Evolutionary conservation across 2,888 invertebrate genomes (phyloP).

Genomic region (Cerceris rybyensis): DNA sequence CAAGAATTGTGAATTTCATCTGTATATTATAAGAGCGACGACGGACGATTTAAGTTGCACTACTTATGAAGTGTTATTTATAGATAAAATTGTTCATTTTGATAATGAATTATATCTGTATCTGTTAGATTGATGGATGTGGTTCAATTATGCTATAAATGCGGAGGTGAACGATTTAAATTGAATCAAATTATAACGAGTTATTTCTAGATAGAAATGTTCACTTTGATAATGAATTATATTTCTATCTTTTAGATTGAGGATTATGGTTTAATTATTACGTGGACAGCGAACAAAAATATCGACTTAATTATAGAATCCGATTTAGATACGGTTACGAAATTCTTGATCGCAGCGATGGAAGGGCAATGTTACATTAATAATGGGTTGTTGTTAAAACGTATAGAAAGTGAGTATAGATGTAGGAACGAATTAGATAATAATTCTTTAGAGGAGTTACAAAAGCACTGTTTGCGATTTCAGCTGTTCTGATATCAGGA

Average conservation of each 20-base stretch:
- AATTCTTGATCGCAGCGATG: constrained; percentile 88
- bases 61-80: not conserved
- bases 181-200: not conserved
- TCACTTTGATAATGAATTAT: not conserved
- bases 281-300: constrained; percentile 90
- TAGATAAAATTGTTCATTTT: not conserved
- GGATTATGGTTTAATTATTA: constrained; percentile 89
- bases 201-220: not conserved
- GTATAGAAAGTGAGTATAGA: constrained; percentile 88
- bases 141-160: constrained; percentile 90
- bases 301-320: constrained; percentile 90
- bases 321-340: constrained; percentile 89
- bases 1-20: no score
- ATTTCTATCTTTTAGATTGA: constrained; percentile 85
- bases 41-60: not conserved
- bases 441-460: no score
- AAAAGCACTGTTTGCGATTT: constrained; percentile 57
- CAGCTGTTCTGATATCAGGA: constrained; percentile 85
- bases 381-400: constrained; percentile 88
- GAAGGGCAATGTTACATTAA: constrained; percentile 89
- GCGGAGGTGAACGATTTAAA: no score
- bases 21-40: no score
- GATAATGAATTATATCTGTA: not conserved
- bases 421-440: not conserved
- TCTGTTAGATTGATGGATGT: constrained; percentile 88